Evolutionary conservation across 1,140 invertebrate genomes (phyloP), one percentile per base, ranked within the genome.

Genomic region (Fopius arisanus): DNA sequence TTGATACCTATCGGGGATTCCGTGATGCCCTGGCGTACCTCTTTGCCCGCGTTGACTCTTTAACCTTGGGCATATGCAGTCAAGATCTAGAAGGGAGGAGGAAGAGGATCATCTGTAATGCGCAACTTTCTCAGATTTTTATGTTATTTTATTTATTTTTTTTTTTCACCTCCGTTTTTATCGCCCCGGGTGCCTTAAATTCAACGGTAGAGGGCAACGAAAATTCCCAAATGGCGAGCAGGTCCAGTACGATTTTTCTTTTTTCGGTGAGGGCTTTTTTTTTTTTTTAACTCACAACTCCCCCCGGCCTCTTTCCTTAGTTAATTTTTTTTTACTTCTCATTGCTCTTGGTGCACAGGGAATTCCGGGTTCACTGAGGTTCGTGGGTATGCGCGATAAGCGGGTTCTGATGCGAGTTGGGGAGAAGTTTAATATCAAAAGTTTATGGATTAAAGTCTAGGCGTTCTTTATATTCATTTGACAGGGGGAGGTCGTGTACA

Each of bases 1-100:
- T 37, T 75, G 74, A 75, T 75, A 75, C 68, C 70, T 75, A 75
- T 75, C 74, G 74, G 48, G 63, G 65, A 67, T 68, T 66, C 71
- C 70, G 74, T 75, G 74, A 75, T 72, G 74, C 74, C 41, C 65
- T 19, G 54, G 33, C 37, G 37, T 26, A 23, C 19, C 65, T 67
- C 21, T 67, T 40, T 19, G 68, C 68, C 29, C 59, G 51, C 19
- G 41, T 54, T 40, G 40, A 41, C 37, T 59, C 54, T 71, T 59
- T 71, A 71, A 71, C 69, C 69, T 63, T 41, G 40, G 54, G 69
- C 54, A 31, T 65, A 62, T 26, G 31, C 33, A 16, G 69, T 28
- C 1, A 19, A 19, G 54, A 28, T 12, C 14, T 3, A 19, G 54
- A 59, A 26, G 54, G 54, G 54, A 19, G 21, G 23, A 21, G 23